Conservation (phyloP, 2,113 vertebrate species). For the Octodon degus region DNA sequence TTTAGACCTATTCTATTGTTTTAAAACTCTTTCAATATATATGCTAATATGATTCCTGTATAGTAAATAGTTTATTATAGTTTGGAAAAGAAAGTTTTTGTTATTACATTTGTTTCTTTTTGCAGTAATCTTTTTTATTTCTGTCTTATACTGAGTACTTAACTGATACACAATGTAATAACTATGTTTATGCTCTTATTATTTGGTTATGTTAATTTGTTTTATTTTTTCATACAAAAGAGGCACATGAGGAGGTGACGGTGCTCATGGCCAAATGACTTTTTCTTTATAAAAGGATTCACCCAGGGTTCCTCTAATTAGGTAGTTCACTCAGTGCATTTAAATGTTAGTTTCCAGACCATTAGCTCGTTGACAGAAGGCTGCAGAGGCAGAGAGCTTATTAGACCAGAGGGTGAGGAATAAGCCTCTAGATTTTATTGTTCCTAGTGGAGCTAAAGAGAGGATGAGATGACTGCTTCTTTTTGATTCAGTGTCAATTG, state of each 20-base stretch:
- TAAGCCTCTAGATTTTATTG: constrained; percentile 20
- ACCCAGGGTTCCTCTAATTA: constrained; percentile 66
- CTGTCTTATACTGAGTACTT: neutral
- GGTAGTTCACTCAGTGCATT: constrained; percentile 49
- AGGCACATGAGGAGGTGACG: neutral
- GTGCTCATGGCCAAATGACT: constrained; percentile 36
- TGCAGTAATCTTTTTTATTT: neutral
- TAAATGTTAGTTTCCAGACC: constrained; percentile 70
- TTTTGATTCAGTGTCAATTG: neutral
- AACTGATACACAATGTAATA: neutral
- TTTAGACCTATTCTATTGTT: neutral
- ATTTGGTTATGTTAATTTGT: neutral
- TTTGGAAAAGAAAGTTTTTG: neutral
- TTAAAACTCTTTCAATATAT: neutral
- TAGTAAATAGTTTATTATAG: neutral
- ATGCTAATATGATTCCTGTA: neutral
- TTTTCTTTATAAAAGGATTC: constrained; percentile 59
- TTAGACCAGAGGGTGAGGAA: constrained; percentile 21
- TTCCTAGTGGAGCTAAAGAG: constrained; percentile 16
- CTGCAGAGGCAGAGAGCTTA: constrained; percentile 33
- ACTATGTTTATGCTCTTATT: neutral
- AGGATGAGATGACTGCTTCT: neutral
- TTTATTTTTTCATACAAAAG: neutral
- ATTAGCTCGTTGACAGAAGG: constrained; percentile 63
- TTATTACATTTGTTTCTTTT: neutral